Conservation (phyloP, 2,888 invertebrate genomes). For the Tetragonula carbonaria region DNA sequence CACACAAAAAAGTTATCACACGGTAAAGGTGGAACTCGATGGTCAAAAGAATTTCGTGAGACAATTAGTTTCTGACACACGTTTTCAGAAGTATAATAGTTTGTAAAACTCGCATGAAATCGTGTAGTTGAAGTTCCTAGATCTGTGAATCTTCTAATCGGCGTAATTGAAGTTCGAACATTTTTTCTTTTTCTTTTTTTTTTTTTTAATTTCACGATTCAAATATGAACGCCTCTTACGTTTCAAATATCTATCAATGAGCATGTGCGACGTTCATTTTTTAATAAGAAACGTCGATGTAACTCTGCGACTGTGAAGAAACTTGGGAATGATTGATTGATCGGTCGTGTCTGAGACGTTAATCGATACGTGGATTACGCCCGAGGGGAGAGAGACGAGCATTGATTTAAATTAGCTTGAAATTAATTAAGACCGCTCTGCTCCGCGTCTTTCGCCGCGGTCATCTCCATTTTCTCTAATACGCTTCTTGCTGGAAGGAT, state of each 20-base stretch:
- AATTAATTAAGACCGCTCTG: neutral
- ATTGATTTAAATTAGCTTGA: slow-evolving; percentile 11
- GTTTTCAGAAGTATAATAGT: neutral
- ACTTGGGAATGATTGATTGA: slow-evolving; percentile 13
- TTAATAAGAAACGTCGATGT: neutral
- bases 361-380: slow-evolving; percentile 7
- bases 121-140: too few species aligned
- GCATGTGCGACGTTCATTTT: neutral
- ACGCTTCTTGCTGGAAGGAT: neutral
- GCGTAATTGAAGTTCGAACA: too few species aligned
- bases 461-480: neutral
- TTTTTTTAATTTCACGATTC: too few species aligned
- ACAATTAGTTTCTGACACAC: neutral
- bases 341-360: slow-evolving; percentile 11
- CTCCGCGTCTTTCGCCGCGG: neutral
- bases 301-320: neutral
- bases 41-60: neutral
- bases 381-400: too few species aligned
- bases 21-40: too few species aligned
- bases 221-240: too few species aligned
- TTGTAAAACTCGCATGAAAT: neutral
- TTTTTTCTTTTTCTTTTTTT: too few species aligned
- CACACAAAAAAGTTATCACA: neutral
- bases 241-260: neutral
- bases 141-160: too few species aligned